Evolutionary conservation across 2,113 vertebrate species (phyloP), one percentile per base, ranked within the genome.

Genomic region (Sialia sialis): DNA sequence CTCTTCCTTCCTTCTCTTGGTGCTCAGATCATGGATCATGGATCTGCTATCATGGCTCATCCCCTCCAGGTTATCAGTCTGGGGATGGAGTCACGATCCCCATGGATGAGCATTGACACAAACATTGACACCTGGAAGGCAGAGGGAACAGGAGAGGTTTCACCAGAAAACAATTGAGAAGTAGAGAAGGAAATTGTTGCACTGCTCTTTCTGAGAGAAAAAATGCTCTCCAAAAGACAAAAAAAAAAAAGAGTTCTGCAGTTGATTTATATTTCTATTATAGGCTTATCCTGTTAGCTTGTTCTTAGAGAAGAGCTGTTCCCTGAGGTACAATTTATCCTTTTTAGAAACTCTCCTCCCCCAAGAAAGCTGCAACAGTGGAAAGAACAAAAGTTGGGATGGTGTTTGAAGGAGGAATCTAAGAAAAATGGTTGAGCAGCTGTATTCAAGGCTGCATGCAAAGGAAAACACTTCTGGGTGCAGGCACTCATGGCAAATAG

Each of bases 181-280:
- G 30, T 11, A 41, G 8, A 74, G 41, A 59, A 87, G 8, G 16
- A 81, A 90, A 84, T 16, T 56, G 3, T 70, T 80, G 19, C 23
- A 16, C 10, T 80, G 59, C 46, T 85, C 4, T 29, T 91, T 89
- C 34, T 23, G 78, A 73, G 73, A 76, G 38, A 36, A 82, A 51
- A 79, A 87, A 44, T 7, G 7, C 5, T 27, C 46, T 63, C 21
- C 8, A 23, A 66, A 78, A 56, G 34, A 39, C 22, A 9, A 21
- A 81, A 39, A 14, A 30, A 23, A n/a, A 46, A 38, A 38, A 23
- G 27, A 18, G 4, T 39, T 90, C 67, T 88, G 68, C 0, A 2
- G 54, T 70, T 94, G 87, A 89, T 94, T 96, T 95, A 77, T 94
- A 73, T 93, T 95, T 86, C 84, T 95, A 88, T 94, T 95, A 91